Conservation (phyloP, 92 coral and sea anemone genomes). For the Scolanthus callimorphus region DNA sequence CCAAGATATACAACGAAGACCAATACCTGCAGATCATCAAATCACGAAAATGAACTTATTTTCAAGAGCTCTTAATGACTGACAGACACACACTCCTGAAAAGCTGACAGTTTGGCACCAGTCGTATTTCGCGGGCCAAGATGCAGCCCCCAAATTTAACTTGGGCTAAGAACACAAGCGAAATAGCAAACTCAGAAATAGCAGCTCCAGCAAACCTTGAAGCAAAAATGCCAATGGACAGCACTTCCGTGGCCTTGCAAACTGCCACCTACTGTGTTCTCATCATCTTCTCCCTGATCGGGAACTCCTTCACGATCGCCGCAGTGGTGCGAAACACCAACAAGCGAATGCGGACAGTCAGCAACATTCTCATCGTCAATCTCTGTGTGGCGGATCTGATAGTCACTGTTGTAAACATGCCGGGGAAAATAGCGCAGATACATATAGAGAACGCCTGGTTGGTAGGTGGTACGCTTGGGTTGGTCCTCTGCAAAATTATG, state of each 20-base stretch:
- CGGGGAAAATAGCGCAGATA: constrained; percentile 20
- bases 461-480: constrained; percentile 21
- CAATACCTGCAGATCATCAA: no score
- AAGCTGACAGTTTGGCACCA: no score
- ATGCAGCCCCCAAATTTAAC: no score
- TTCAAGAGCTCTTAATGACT: no score
- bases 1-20: no score
- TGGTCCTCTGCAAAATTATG: constrained; percentile 27
- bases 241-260: background rate
- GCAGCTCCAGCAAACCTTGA: no score
- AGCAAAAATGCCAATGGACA: background rate
- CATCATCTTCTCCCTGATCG: constrained; percentile 18
- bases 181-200: no score
- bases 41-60: no score
- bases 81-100: no score
- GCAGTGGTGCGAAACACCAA: constrained; percentile 29
- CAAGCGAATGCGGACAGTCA: constrained; percentile 41
- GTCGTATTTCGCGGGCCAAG: no score
- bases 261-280: constrained; percentile 16
- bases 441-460: constrained; percentile 6
- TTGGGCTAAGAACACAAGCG: no score
- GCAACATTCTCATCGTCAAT: constrained; percentile 42
- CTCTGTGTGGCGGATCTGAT: constrained; percentile 35
- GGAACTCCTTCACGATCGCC: constrained; percentile 30
- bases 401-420: constrained; percentile 27